Evolutionary conservation across 2,888 invertebrate species (phyloP), one percentile per base, ranked within the genome.

Genomic region (Torymus tubicola): DNA sequence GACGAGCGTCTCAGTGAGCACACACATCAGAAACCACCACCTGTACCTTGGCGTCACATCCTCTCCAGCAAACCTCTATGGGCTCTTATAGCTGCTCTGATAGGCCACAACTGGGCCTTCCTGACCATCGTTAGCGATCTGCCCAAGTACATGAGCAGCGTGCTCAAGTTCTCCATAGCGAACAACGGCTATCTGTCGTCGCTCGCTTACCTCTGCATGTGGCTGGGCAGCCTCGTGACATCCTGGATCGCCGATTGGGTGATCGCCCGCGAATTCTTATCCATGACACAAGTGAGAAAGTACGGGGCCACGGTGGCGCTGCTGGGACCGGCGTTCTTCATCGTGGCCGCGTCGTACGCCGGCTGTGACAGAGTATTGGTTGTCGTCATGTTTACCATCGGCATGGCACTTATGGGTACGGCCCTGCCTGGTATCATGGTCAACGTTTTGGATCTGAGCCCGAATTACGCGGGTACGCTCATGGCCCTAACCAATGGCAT

Each of bases 61-160:
- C 21, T 90, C 0, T 83, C 92, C 76, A 95, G 94, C 0, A 92
- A 93, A 2, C 95, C 96, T 0, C 91, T 96, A 78, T 94, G 95
- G 93, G 96, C 96, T 0, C 88, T 96, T 16, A 94, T 96, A 12
- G 93, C 93, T 69, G 96, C 96, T 0, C 88, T 90, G 53, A 83
- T 90, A 13, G 91, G 91, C 0, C 91, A 91, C 83, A 90, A 91
- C 53, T 91, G 90, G 91, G 91, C 90, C 1, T 90, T 90, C 75
- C 88, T 90, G 61, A 90, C 90, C 0, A 86, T 90, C 85, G 88
- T 90, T 8, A 90, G 88, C 14, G 90, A 90, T 78, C 83, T 92
- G 0, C 92, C 92, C 0, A 90, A 90, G 63, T 92, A 91, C 84
- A 91, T 92, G 89, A 89, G 89, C 81, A 88, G 87, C 80, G 89